Evolutionary conservation across 2,797 vertebrate species (phyloP).

Genomic region (Cuniculus paca): DNA sequence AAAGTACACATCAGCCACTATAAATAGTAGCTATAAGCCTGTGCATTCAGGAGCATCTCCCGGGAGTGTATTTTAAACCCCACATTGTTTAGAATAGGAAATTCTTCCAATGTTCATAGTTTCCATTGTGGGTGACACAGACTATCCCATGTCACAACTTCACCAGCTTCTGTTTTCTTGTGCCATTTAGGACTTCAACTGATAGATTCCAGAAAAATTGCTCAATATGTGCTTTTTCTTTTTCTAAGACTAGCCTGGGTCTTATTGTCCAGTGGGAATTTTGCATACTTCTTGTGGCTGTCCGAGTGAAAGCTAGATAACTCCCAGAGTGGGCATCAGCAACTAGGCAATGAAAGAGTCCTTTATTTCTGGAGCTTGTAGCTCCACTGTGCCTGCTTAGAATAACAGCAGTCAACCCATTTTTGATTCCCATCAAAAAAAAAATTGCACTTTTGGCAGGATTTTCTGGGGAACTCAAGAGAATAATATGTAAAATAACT

Average conservation of each 20-base stretch:
- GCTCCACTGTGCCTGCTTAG: slow-evolving; percentile 1
- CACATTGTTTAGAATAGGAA: slow-evolving; percentile 89
- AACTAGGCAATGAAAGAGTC: slow-evolving; percentile 84
- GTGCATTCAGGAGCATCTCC: slow-evolving; percentile 86
- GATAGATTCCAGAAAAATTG: slow-evolving; percentile 76
- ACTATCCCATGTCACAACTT: slow-evolving; percentile 57
- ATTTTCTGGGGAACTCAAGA: slow-evolving; percentile 76
- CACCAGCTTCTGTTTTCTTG: slow-evolving; percentile 80
- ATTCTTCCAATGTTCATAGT: slow-evolving; percentile 88
- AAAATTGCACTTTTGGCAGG: slow-evolving; percentile 69
- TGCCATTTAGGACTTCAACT: slow-evolving; percentile 81
- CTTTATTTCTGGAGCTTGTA: slow-evolving; percentile 75
- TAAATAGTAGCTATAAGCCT: slow-evolving; percentile 87
- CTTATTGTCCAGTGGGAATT: slow-evolving; percentile 80
- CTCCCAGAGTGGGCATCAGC: slow-evolving; percentile 78
- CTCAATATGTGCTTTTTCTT: slow-evolving; percentile 71
- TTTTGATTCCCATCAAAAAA: slow-evolving; percentile 80
- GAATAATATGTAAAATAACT: slow-evolving; percentile 71
- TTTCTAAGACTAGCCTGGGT: slow-evolving; percentile 81
- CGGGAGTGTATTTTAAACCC: slow-evolving; percentile 88
- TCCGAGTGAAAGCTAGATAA: slow-evolving; percentile 83
- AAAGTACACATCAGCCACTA: slow-evolving; percentile 84
- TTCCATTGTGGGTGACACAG: slow-evolving; percentile 84
- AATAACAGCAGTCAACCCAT: slow-evolving; percentile 52
- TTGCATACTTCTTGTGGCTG: slow-evolving; percentile 74